Evolutionary conservation across 2,113 vertebrate species (phyloP), one percentile per base, ranked within the genome.

Genomic region (Desmodus rotundus): DNA sequence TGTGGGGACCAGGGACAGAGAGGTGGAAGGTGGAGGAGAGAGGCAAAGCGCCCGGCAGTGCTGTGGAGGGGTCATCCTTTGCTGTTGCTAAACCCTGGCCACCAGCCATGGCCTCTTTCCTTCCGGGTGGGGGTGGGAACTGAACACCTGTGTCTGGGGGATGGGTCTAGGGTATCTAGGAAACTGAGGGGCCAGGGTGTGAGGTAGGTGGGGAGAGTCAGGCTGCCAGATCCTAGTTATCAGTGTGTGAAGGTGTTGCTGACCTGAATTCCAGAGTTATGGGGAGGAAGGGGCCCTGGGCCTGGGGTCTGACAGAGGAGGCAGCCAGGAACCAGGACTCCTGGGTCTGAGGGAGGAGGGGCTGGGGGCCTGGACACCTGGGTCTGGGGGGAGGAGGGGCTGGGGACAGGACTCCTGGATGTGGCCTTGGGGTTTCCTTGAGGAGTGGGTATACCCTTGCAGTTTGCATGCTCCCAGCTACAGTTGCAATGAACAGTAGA

Each of bases 211-310:
- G 50, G 36, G 24, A 47, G 26, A 52, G 33, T 26, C 92, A 63
- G 77, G 26, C 22, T 10, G 38, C 33, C 9, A 47, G 28, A 50
- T 73, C 67, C 67, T 13, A 5, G 15, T 13, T 54, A 61, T 12
- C 3, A 38, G 68, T 45, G 47, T 47, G 17, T 36, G 43, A 70
- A 47, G 91, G 78, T 43, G 78, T 31, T 87, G 52, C 85, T 96
- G 94, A 95, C 94, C 94, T 90, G 74, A 77, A 92, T 87, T 96
- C 83, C 47, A 17, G 47, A 80, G 76, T 92, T 67, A 3, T 8
- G 33, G 31, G 33, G 15, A 16, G 7, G 24, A 38, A 83, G 68
- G 58, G 88, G 36, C 54, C 50, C 3, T 3, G 33, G 68, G 43
- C 45, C 38, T 54, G 43, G 89, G 9, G 70, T 61, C 73, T 82